Conservation (phyloP, 2,888 invertebrate genomes). For the Isoperla grammatica region DNA sequence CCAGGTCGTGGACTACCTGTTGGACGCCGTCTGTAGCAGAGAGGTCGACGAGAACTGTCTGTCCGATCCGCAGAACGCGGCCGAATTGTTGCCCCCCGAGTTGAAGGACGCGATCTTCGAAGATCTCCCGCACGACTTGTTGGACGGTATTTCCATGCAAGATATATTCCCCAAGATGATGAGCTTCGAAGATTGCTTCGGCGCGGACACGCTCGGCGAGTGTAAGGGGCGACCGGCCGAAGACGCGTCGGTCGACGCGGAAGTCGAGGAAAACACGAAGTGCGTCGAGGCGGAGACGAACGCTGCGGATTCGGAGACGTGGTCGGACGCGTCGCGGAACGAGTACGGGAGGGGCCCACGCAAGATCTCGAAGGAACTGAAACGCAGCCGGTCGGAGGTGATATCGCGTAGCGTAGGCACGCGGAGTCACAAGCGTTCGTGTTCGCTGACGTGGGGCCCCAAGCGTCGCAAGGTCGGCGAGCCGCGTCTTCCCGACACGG, state of each 20-base stretch:
- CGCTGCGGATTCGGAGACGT: slow-evolving; percentile 40
- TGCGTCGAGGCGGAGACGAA: slow-evolving; percentile 36
- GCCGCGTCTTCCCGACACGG: slow-evolving; percentile 45
- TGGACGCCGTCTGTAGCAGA: slow-evolving; percentile 57
- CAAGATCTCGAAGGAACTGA: slow-evolving; percentile 50
- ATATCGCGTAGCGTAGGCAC: slow-evolving; percentile 37
- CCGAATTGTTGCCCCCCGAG: slow-evolving; percentile 77
- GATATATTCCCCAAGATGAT: slow-evolving; percentile 71
- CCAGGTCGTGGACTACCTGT: slow-evolving; percentile 53
- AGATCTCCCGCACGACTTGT: slow-evolving; percentile 73
- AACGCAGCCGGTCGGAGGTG: slow-evolving; percentile 61
- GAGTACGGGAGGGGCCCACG: neutral
- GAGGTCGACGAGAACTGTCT: slow-evolving; percentile 56
- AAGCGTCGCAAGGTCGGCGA: slow-evolving; percentile 35
- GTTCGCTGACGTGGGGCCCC: slow-evolving; percentile 49
- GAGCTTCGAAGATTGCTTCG: slow-evolving; percentile 60
- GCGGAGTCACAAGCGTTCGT: slow-evolving; percentile 56
- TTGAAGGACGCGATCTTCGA: slow-evolving; percentile 81
- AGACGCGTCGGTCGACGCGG: slow-evolving; percentile 41
- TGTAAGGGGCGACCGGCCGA: slow-evolving; percentile 39
- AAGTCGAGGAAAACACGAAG: slow-evolving; percentile 39
- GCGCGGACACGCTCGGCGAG: slow-evolving; percentile 46
- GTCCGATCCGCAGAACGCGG: slow-evolving; percentile 68
- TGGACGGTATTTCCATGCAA: slow-evolving; percentile 81
- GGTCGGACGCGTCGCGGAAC: slow-evolving; percentile 46